phyloP scores from a whole-genome alignment of 2,113 vertebrate species.

The Petromus typicus region DNA sequence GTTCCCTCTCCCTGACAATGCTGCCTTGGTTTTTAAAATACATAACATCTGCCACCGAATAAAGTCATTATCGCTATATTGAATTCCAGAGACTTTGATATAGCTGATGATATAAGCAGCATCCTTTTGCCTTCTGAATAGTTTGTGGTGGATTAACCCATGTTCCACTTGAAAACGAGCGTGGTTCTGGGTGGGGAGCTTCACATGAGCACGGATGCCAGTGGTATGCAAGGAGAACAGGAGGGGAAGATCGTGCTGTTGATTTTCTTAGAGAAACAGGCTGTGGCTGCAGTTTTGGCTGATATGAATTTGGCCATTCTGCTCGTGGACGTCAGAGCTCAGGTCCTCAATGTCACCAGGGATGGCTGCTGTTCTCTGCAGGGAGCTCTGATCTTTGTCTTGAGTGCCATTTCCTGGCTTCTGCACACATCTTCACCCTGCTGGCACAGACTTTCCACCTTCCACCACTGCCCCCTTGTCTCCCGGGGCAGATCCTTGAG shows the following conservation, averaged over 20 bases:
- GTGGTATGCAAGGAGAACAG: background rate
- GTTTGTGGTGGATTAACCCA: background rate
- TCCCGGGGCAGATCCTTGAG: background rate
- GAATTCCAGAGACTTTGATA: slow-evolving; percentile 13
- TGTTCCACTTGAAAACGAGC: background rate
- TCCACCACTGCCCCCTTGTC: background rate
- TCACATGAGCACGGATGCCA: background rate
- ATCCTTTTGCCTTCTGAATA: background rate
- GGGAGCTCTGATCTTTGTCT: background rate
- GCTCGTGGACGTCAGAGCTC: background rate
- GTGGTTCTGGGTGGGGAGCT: background rate
- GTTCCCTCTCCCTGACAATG: background rate
- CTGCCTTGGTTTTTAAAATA: slow-evolving; percentile 38
- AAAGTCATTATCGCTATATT: slow-evolving; percentile 21
- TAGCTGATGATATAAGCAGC: background rate
- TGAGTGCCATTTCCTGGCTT: background rate
- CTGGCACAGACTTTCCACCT: background rate
- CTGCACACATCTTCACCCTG: background rate
- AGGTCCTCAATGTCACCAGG: background rate
- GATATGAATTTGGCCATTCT: background rate
- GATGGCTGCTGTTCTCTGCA: background rate
- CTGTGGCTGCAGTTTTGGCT: background rate
- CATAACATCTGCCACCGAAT: background rate
- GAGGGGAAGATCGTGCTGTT: background rate
- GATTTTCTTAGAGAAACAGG: background rate